phyloP scores from a whole-genome alignment of 2,113 vertebrate species.

The Mesocricetus auratus region DNA sequence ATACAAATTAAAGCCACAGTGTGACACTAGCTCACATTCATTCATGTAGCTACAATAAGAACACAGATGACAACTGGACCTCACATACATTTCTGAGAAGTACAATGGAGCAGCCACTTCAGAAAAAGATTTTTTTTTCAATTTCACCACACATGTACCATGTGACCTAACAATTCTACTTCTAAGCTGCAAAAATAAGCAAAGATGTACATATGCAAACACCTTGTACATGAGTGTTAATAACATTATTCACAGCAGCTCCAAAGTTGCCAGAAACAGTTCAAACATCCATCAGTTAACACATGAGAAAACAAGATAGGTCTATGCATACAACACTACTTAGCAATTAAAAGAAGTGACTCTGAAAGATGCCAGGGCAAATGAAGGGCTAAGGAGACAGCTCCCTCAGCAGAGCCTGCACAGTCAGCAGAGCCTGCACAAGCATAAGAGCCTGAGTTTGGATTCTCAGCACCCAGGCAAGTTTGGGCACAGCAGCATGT shows the following conservation, averaged over 20 bases:
- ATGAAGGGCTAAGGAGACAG: background rate
- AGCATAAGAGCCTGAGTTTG: background rate
- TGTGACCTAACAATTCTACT: background rate
- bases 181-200: background rate
- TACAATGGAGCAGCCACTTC: background rate
- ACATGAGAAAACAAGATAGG: background rate
- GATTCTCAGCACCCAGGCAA: background rate
- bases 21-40: background rate
- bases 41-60: background rate
- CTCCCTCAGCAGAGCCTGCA: background rate
- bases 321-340: background rate
- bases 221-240: background rate
- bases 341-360: constrained; percentile 19
- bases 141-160: background rate
- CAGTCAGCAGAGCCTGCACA: background rate
- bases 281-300: background rate
- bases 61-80: background rate
- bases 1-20: background rate
- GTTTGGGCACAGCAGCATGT: background rate
- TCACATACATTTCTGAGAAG: background rate
- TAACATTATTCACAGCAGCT: background rate
- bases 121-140: background rate
- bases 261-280: background rate
- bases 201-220: background rate
- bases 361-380: no score